A percentile compares a stretch with the other conserved stretches of the same genome.
Conservation (phyloP, 1,140 invertebrate genomes). For the Drosophila tani region DNA sequence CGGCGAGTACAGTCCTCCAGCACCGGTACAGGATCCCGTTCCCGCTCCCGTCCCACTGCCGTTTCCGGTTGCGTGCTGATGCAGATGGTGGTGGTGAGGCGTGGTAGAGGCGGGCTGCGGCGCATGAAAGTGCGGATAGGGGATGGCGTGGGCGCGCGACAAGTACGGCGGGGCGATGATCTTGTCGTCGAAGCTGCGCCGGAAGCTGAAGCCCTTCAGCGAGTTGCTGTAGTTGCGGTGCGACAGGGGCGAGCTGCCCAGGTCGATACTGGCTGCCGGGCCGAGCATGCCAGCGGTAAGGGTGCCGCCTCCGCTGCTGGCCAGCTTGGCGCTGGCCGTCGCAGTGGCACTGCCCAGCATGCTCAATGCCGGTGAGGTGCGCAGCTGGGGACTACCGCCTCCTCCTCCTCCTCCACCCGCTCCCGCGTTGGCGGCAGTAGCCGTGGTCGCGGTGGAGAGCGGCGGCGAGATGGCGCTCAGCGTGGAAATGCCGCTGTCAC, state of each 20-base stretch:
- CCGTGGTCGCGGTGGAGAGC: conserved; percentile 61
- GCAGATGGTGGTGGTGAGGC: conserved; percentile 69
- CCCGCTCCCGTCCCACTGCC: conserved; percentile 19
- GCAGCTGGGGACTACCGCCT: conserved; percentile 69
- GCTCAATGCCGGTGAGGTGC: conserved; percentile 63
- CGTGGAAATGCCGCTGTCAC: conserved; percentile 79
- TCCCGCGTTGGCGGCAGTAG: conserved; percentile 44
- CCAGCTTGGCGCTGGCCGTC: conserved; percentile 54
- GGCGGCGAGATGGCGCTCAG: conserved; percentile 78
- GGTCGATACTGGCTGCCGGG: conserved; percentile 77
- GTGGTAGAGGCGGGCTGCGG: conserved; percentile 47
- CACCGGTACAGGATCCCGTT: conserved; percentile 6
- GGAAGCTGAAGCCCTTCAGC: conserved; percentile 78
- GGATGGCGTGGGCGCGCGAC: conserved; percentile 56
- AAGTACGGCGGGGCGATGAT: conserved; percentile 69
- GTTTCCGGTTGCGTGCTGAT: conserved; percentile 55
- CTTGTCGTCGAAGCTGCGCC: conserved; percentile 82
- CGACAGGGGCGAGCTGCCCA: conserved; percentile 78
- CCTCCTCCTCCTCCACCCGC: conserved; percentile 28
- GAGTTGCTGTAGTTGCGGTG: conserved; percentile 80
- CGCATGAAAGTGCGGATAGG: conserved; percentile 72
- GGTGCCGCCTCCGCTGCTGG: conserved; percentile 13
- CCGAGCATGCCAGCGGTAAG: conserved; percentile 64
- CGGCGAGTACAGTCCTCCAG: conserved; percentile 35
- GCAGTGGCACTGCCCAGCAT: conserved; percentile 71